Evolutionary conservation across 2,113 vertebrate genomes (phyloP).

Genomic region (Gymnarchus niloticus): DNA sequence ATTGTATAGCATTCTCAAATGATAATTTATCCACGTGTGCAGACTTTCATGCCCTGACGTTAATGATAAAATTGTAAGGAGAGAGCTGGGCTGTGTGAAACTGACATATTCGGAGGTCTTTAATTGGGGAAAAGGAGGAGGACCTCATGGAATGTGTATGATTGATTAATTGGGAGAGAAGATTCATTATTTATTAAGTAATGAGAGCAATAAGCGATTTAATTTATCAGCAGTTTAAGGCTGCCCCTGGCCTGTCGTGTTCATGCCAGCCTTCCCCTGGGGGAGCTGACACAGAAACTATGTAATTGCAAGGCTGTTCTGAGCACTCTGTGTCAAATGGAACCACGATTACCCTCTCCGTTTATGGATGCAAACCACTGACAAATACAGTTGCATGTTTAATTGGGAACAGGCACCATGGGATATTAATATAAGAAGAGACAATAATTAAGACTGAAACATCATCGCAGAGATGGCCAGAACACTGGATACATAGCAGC

Average conservation of each 20-base stretch:
- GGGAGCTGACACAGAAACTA: conserved; percentile 23
- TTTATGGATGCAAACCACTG: conserved; percentile 23
- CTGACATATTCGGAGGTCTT: not conserved
- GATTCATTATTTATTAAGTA: conserved; percentile 31
- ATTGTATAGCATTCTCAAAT: not conserved
- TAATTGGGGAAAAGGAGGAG: not conserved
- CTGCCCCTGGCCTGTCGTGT: conserved; percentile 19
- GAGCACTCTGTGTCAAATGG: conserved; percentile 26
- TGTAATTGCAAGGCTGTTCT: conserved; percentile 23
- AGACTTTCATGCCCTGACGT: not conserved
- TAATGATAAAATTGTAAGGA: not conserved
- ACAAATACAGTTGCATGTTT: conserved; percentile 17
- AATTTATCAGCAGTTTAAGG: conserved; percentile 32
- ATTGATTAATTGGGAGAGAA: conserved; percentile 29
- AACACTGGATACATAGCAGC: not conserved
- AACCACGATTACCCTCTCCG: conserved; percentile 13
- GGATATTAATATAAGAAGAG: conserved; percentile 21
- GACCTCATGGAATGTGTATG: conserved; percentile 2
- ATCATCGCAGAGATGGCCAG: not conserved
- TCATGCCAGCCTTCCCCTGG: not conserved
- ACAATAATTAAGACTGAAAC: conserved; percentile 17
- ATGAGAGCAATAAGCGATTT: conserved; percentile 28
- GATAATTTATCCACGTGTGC: not conserved
- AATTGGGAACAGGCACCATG: conserved; percentile 26
- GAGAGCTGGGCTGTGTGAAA: not conserved